phyloP scores from a whole-genome alignment of 2,113 vertebrate species.

The Malurus elegans region DNA sequence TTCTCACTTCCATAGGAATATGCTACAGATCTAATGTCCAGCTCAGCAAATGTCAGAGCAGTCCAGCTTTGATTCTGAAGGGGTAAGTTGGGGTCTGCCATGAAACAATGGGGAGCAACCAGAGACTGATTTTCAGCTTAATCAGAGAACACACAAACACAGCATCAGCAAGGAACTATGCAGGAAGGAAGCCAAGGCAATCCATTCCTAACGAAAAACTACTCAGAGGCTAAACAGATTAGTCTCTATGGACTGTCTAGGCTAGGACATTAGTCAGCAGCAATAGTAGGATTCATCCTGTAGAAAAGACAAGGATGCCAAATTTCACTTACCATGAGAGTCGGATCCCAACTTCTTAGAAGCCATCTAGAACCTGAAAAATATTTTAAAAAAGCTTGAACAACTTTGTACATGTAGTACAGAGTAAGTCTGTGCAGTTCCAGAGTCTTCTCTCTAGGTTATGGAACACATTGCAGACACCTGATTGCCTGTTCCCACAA shows the following conservation, averaged over 20 bases:
- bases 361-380: slow-evolving; percentile 95
- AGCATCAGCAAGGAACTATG: not conserved
- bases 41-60: not conserved
- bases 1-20: not conserved
- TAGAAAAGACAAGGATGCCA: not conserved
- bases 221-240: not conserved
- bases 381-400: slow-evolving; percentile 51
- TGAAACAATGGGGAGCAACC: not conserved
- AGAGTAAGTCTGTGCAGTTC: not conserved
- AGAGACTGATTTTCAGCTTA: not conserved
- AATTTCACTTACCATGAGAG: slow-evolving; percentile 83
- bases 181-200: not conserved
- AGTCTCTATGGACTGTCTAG: not conserved
- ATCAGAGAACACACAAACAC: not conserved
- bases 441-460: not conserved
- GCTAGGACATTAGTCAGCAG: not conserved
- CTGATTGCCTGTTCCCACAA: not conserved
- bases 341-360: slow-evolving; percentile 93
- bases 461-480: not conserved
- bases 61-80: not conserved
- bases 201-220: not conserved
- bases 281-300: not conserved
- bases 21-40: not conserved
- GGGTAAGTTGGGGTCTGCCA: not conserved
- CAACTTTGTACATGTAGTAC: not conserved